A percentile compares a stretch with the other conserved stretches of the same genome.
phyloP scores from a whole-genome alignment of 2,113 vertebrate species.

The Glaucomys volans region DNA sequence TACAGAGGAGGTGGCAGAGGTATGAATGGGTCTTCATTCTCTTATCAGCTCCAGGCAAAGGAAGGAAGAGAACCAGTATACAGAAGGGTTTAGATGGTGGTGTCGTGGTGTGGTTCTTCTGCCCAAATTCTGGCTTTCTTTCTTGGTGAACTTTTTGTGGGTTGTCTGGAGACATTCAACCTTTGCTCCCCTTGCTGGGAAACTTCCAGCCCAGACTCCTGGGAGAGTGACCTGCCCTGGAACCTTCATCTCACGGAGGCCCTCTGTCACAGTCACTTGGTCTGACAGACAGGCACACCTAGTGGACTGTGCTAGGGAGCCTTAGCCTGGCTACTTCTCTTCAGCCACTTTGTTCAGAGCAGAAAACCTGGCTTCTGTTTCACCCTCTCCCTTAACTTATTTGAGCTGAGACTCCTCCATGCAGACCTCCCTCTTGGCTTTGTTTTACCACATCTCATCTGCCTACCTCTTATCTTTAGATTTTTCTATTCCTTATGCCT shows the following conservation, averaged over 20 bases:
- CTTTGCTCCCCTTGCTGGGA: too few species aligned
- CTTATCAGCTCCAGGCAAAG: background rate
- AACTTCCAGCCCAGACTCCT: background rate
- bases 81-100: background rate
- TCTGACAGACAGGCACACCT: background rate
- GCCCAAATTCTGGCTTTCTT: background rate
- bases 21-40: background rate
- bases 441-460: background rate
- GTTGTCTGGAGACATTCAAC: background rate
- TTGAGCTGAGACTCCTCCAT: rapidly evolving
- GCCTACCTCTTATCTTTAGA: background rate
- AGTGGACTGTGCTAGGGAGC: background rate
- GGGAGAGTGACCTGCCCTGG: background rate
- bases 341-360: background rate
- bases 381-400: background rate
- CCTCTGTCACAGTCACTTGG: background rate
- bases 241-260: background rate
- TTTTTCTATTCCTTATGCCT: background rate
- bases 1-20: rapidly evolving
- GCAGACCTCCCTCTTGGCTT: background rate
- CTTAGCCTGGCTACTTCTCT: background rate
- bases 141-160: background rate
- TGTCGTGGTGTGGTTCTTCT: background rate
- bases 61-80: background rate
- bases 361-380: background rate